phyloP scores from a whole-genome alignment of 1,140 invertebrate genomes.

The Cherax quadricarinatus region DNA sequence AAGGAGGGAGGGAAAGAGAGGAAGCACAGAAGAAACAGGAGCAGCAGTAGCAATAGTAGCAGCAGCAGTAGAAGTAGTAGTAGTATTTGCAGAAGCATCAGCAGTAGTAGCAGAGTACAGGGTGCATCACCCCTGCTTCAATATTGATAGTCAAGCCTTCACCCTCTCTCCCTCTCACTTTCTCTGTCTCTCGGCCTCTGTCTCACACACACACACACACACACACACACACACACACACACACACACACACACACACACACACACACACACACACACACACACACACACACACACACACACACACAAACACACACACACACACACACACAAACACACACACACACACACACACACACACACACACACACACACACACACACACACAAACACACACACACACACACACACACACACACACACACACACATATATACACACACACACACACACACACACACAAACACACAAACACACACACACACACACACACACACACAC shows the following conservation, averaged over 20 bases:
- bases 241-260: slow-evolving; percentile 38
- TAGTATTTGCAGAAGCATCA: not conserved
- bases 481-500: too few species aligned
- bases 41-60: not conserved
- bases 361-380: too few species aligned
- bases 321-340: slow-evolving; percentile 29
- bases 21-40: not conserved
- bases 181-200: too few species aligned
- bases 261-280: slow-evolving; percentile 23
- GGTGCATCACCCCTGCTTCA: not conserved
- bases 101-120: not conserved
- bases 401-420: too few species aligned
- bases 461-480: too few species aligned
- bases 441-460: too few species aligned
- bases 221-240: slow-evolving; percentile 4
- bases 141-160: not conserved
- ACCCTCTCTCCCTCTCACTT: not conserved
- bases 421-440: too few species aligned
- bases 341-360: slow-evolving; percentile 17
- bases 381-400: too few species aligned
- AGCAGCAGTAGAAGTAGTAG: not conserved
- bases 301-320: slow-evolving; percentile 9
- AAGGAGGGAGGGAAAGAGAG: not conserved
- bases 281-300: slow-evolving; percentile 1
- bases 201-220: not conserved